Conservation (phyloP, 2,797 vertebrate species). For the Sebastolobus alascanus region DNA sequence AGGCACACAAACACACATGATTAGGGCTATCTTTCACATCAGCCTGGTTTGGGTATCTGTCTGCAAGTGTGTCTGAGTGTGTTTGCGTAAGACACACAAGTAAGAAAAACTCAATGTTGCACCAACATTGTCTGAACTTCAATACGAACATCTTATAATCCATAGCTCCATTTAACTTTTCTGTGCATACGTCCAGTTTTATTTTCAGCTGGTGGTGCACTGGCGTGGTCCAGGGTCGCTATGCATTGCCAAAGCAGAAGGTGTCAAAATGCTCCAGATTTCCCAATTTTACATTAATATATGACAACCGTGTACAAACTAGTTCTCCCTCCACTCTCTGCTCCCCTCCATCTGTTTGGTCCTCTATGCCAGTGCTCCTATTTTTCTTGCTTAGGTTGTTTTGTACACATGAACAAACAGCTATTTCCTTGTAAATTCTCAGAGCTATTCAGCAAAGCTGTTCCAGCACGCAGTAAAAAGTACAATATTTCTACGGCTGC, state of each 20-base stretch:
- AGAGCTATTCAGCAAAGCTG: not conserved
- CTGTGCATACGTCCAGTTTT: not conserved
- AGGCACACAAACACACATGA: slow-evolving; percentile 4
- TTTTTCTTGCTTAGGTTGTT: slow-evolving; percentile 10
- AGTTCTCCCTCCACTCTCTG: not conserved
- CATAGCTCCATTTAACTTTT: not conserved
- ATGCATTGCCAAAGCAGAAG: slow-evolving; percentile 13
- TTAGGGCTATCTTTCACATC: slow-evolving; percentile 3
- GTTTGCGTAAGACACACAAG: not conserved
- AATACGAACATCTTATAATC: not conserved
- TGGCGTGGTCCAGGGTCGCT: not conserved
- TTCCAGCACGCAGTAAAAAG: not conserved
- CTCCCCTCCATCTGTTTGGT: slow-evolving; percentile 16
- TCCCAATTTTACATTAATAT: slow-evolving; percentile 19
- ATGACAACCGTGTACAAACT: slow-evolving; percentile 16
- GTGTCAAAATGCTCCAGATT: slow-evolving; percentile 17
- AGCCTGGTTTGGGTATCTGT: not conserved
- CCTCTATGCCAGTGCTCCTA: not conserved
- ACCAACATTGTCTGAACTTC: not conserved
- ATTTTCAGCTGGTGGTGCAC: slow-evolving; percentile 4
- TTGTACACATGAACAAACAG: slow-evolving; percentile 8
- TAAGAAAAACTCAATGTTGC: not conserved
- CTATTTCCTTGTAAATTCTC: not conserved
- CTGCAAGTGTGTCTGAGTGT: not conserved
- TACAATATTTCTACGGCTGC: not conserved